Base-by-base conservation (phyloP, 2,113 vertebrate species). In the Corythornis madagascariensis region DNA sequence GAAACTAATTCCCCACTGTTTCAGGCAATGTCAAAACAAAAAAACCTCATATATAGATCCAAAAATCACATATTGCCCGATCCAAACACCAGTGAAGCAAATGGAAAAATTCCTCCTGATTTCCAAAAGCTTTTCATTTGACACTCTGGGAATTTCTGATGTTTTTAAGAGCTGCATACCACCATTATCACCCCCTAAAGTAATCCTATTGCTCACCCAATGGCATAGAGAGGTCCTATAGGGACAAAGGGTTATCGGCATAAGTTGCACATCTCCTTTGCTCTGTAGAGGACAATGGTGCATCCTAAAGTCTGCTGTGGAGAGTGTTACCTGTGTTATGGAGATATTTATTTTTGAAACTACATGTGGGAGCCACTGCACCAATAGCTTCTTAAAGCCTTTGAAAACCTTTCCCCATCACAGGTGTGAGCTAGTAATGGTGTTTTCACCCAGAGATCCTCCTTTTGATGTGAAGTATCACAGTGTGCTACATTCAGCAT, bases 1-100 rank as follows among this genome's bases (percentile, higher is more conserved):
- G 81, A 92, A 86, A 33, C 4, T 48, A 88, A 75, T 61, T 91
- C 31, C 55, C 48, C 52, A 53, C 48, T 18, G 15, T 81, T 65
- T 81, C 42, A 65, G 61, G 55, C 64, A 91, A 79, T 25, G 31
- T 88, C 70, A 88, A 90, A 95, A 90, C 13, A 66, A 83, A 71
- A 86, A 70, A 71, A 6, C 4, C 7, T 10, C 33, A 47, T 43
- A 50, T 19, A 71, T 0, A 70, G 42, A 50, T 50, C 48, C 48
- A 50, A 7, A 6, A 3, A 7, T 10, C 33, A 47, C 47, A 50
- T 21, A 71, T 0, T 66, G 38, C 35, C 35, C 4, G 2, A 61
- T 69, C 50, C 40, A 79, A 86, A 91, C 88, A 10, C 14, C 50
- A 76, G 15, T 61, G 82, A 72, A 89, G 55, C 75, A 57, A 87